These are phyloP conservation scores for Digitonthophagus gazella DNA, from an alignment of 2,888 invertebrate species.

Conservation along the genomic window DNA sequence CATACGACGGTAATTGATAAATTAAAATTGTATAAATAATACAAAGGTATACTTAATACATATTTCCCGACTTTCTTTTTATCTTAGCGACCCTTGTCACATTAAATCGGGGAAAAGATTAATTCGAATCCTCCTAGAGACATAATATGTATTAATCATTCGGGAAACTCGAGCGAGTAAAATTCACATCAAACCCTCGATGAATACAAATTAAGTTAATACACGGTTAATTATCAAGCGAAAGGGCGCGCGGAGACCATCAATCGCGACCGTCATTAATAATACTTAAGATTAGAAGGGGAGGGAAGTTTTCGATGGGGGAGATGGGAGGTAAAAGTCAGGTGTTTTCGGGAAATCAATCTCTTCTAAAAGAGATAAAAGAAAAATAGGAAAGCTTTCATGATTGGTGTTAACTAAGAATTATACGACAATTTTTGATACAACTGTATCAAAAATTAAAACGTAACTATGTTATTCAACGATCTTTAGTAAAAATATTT, in stretches of 20 bases:
- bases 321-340: neutral
- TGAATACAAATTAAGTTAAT: neutral
- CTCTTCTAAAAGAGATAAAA: neutral
- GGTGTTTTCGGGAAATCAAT: neutral
- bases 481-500: too few species aligned
- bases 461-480: too few species aligned
- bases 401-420: too few species aligned
- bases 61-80: too few species aligned
- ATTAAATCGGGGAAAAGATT: neutral
- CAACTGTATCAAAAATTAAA: too few species aligned
- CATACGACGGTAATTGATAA: neutral
- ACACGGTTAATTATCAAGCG: neutral
- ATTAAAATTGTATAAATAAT: neutral
- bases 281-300: neutral
- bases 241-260: neutral
- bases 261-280: neutral
- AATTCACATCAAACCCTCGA: neutral
- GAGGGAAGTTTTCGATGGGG: too few species aligned
- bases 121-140: neutral
- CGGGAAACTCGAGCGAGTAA: neutral
- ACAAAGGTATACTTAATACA: too few species aligned
- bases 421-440: too few species aligned
- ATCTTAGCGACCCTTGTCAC: neutral
- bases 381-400: neutral
- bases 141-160: neutral